A percentile compares a stretch with the other conserved stretches of the same genome.
Evolutionary conservation across 2,888 invertebrate species (phyloP).

Genomic region (Trichopoda pennipes): DNA sequence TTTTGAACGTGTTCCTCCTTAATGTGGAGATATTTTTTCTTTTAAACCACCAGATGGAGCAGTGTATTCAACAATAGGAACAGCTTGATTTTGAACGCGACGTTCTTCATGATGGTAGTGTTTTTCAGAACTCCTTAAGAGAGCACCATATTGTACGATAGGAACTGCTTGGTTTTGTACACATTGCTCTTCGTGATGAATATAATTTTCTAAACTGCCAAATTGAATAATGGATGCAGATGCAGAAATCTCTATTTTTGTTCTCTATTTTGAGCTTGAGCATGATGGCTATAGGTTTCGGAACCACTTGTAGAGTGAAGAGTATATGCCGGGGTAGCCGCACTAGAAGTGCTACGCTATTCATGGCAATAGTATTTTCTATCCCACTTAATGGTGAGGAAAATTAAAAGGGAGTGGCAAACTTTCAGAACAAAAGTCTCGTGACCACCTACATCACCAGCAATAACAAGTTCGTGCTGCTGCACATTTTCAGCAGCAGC

Average conservation of each 20-base stretch:
- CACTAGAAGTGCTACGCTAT: constrained; percentile 62
- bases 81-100: constrained; percentile 70
- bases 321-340: constrained; percentile 59
- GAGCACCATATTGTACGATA: constrained; percentile 66
- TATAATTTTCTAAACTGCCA: constrained; percentile 74
- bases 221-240: constrained; percentile 69
- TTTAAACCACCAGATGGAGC: constrained; percentile 70
- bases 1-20: constrained; percentile 70
- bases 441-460: constrained; percentile 68
- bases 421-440: constrained; percentile 65
- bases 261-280: constrained; percentile 71
- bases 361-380: constrained; percentile 68
- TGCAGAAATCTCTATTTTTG: too few relatives aligned
- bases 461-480: constrained; percentile 70
- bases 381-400: constrained; percentile 59
- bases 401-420: constrained; percentile 57
- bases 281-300: constrained; percentile 75
- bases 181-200: constrained; percentile 72
- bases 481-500: constrained; percentile 68
- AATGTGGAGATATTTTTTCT: constrained; percentile 70
- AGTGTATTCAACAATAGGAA: constrained; percentile 70
- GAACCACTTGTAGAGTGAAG: constrained; percentile 70
- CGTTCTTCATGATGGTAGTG: constrained; percentile 71
- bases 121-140: constrained; percentile 71
- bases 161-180: constrained; percentile 69